phyloP scores from a whole-genome alignment of 2,797 vertebrate genomes.

The Chelon auratus region DNA sequence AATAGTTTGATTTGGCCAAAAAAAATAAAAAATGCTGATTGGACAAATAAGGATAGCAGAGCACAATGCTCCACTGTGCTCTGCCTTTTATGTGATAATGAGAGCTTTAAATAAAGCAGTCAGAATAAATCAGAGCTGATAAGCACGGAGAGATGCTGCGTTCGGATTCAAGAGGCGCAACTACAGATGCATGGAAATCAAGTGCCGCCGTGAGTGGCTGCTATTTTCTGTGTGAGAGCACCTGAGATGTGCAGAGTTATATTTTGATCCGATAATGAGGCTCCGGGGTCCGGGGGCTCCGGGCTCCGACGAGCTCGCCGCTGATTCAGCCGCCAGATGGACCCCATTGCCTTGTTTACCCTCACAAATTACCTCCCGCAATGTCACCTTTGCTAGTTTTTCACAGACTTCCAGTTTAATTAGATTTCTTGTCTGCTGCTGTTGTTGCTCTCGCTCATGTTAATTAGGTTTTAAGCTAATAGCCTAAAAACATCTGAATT shows the following conservation, averaged over 20 bases:
- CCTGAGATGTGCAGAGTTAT: constrained; percentile 46
- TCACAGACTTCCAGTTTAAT: constrained; percentile 73
- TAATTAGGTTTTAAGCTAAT: constrained; percentile 77
- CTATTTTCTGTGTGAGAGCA: constrained; percentile 28
- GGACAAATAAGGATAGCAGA: constrained; percentile 30
- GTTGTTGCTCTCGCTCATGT: constrained; percentile 66
- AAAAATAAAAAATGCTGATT: constrained; percentile 44
- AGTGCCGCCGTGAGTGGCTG: constrained; percentile 14
- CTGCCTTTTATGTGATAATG: constrained; percentile 50
- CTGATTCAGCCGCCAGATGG: constrained; percentile 66
- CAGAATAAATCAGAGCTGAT: background rate
- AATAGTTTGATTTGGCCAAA: constrained; percentile 54
- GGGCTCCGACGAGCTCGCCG: constrained; percentile 30
- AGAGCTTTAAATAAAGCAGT: constrained; percentile 59
- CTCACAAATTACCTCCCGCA: constrained; percentile 73
- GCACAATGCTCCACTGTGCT: constrained; percentile 6
- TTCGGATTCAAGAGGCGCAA: constrained; percentile 18
- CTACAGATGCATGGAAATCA: constrained; percentile 39
- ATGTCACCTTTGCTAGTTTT: constrained; percentile 75
- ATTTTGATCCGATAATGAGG: constrained; percentile 61
- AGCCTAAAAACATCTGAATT: constrained; percentile 66
- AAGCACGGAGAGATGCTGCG: constrained; percentile 18
- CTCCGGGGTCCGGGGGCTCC: constrained; percentile 39
- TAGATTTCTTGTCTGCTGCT: constrained; percentile 71
- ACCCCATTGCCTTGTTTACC: constrained; percentile 76